phyloP scores from a whole-genome alignment of 2,797 vertebrate species.

The Erethizon dorsatum region DNA sequence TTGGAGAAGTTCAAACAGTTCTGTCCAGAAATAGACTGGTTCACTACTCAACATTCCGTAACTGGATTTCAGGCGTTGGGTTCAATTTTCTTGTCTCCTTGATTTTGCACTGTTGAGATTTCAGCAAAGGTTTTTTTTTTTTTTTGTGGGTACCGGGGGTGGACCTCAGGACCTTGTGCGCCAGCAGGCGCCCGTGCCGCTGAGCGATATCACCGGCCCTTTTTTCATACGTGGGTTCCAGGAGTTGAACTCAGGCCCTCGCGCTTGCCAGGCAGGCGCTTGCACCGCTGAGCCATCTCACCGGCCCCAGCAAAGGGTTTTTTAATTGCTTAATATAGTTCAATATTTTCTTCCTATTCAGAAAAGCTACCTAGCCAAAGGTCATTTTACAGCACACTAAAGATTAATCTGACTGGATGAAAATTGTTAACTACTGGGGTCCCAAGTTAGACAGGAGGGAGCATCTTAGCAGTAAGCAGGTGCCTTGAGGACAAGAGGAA shows the following conservation, averaged over 20 bases:
- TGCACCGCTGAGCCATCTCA: too few species aligned
- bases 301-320: background rate
- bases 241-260: too few species aligned
- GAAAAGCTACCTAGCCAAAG: background rate
- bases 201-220: too few species aligned
- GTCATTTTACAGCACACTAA: background rate
- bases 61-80: background rate
- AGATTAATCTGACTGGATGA: slow-evolving; percentile 55
- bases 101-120: slow-evolving; percentile 32
- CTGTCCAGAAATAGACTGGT: background rate
- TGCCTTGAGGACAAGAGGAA: background rate
- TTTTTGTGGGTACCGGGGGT: too few species aligned
- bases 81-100: slow-evolving; percentile 44
- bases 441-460: background rate
- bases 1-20: background rate
- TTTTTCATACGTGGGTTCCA: too few species aligned
- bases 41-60: background rate
- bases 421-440: background rate
- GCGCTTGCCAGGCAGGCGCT: too few species aligned
- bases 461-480: background rate
- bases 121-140: slow-evolving; percentile 9
- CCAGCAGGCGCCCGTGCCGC: too few species aligned
- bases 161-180: too few species aligned
- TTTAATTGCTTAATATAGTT: slow-evolving; percentile 26
- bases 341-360: slow-evolving; percentile 22